phyloP scores from a whole-genome alignment of 1,140 invertebrate genomes.

The Apis mellifera region Amel_HAv3.1 CM009939.2:9021001-9021500 shows the following conservation, averaged over 20 bases:
- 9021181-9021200: conserved; percentile 43
- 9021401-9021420: not conserved
- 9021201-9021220: conserved; percentile 53
- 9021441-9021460: too few relatives aligned
- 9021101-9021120: not conserved
- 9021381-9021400: not conserved
- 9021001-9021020: not conserved
- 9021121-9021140: conserved; percentile 12
- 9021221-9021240: conserved; percentile 50
- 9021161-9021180: conserved; percentile 42
- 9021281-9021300: conserved; percentile 8
- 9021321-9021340: conserved; percentile 34
- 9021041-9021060: conserved; percentile 41
- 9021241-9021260: conserved; percentile 34
- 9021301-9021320: conserved; percentile 1
- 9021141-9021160: conserved; percentile 48
- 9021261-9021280: conserved; percentile 10
- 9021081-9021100: not conserved
- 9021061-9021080: conserved; percentile 13
- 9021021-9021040: conserved; percentile 5
- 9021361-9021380: not conserved
- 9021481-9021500: too few relatives aligned
- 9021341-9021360: not conserved
- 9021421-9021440: not conserved
- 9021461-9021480: too few relatives aligned